phyloP scores from a whole-genome alignment of 2,888 invertebrate genomes.

The Lomographa bimaculata region DNA sequence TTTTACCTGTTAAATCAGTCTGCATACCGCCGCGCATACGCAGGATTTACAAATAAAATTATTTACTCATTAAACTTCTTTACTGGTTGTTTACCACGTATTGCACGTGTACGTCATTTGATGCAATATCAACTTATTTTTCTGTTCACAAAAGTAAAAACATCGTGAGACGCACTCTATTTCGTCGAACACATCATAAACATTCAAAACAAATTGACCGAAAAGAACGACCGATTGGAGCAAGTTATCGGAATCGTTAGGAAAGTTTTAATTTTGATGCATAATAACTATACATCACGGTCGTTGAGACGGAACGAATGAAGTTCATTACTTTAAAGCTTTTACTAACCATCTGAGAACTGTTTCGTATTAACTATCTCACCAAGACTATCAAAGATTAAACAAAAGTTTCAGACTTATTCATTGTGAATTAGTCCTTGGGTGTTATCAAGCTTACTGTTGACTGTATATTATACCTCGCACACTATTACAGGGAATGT shows the following conservation, averaged over 20 bases:
- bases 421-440: slow-evolving; percentile 9
- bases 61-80: too few relatives aligned
- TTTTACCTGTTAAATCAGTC: too few relatives aligned
- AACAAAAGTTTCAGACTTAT: not conserved
- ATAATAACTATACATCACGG: slow-evolving; percentile 32
- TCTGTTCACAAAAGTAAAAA: slow-evolving; percentile 3
- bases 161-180: slow-evolving; percentile 10
- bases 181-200: slow-evolving; percentile 17
- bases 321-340: slow-evolving; percentile 8
- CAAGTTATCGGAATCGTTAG: slow-evolving; percentile 20
- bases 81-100: not conserved
- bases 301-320: slow-evolving; percentile 15
- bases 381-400: too few relatives aligned
- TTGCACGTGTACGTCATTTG: not conserved
- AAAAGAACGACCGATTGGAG: slow-evolving; percentile 19
- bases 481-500: slow-evolving; percentile 40
- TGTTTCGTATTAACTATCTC: slow-evolving; percentile 1
- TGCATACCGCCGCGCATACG: too few relatives aligned
- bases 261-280: slow-evolving; percentile 35
- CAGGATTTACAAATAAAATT: too few relatives aligned
- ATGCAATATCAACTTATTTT: slow-evolving; percentile 15
- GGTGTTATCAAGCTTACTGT: too few relatives aligned
- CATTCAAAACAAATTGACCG: slow-evolving; percentile 24
- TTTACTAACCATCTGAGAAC: not conserved
- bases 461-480: slow-evolving; percentile 14